phyloP scores from a whole-genome alignment of 1,140 invertebrate genomes.

The Drosophila tani region DNA sequence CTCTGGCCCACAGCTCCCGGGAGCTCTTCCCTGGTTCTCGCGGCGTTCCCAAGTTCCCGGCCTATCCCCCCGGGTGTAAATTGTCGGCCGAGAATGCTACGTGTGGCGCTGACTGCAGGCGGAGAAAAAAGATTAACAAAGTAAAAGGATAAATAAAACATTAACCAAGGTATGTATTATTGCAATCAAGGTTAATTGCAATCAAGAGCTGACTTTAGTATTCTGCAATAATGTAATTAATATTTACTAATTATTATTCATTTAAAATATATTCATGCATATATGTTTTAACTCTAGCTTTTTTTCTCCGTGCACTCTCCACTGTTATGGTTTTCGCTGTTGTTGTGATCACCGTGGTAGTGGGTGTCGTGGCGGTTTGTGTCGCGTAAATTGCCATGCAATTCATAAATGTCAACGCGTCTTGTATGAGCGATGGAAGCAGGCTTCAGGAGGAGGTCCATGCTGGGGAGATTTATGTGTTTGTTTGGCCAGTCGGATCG shows the following conservation, averaged over 20 bases:
- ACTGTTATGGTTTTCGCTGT: slow-evolving; percentile 3
- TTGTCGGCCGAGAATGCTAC: slow-evolving; percentile 54
- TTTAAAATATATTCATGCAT: too few relatives aligned
- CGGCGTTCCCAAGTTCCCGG: slow-evolving; percentile 4
- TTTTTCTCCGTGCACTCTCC: not conserved
- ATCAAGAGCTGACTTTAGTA: not conserved
- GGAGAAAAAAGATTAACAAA: not conserved
- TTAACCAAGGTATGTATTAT: too few relatives aligned
- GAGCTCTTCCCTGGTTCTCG: not conserved
- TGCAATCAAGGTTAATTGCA: too few relatives aligned
- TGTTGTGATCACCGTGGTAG: slow-evolving; percentile 26
- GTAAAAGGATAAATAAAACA: too few relatives aligned
- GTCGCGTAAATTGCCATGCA: slow-evolving; percentile 78
- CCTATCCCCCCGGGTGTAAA: slow-evolving; percentile 59
- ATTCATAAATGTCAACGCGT: slow-evolving; percentile 82
- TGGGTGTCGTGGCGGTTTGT: slow-evolving; percentile 67
- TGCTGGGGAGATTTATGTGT: slow-evolving; percentile 60
- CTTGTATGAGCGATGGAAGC: slow-evolving; percentile 17
- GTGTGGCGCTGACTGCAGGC: slow-evolving; percentile 20
- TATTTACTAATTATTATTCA: too few relatives aligned
- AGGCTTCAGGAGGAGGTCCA: slow-evolving; percentile 1
- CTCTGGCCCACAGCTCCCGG: slow-evolving; percentile 11
- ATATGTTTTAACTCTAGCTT: too few relatives aligned
- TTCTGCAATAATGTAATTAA: too few relatives aligned
- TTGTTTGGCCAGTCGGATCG: slow-evolving; percentile 21